Evolutionary conservation across 2,888 invertebrate genomes (phyloP).

Genomic region (Oscheius sp.): DNA sequence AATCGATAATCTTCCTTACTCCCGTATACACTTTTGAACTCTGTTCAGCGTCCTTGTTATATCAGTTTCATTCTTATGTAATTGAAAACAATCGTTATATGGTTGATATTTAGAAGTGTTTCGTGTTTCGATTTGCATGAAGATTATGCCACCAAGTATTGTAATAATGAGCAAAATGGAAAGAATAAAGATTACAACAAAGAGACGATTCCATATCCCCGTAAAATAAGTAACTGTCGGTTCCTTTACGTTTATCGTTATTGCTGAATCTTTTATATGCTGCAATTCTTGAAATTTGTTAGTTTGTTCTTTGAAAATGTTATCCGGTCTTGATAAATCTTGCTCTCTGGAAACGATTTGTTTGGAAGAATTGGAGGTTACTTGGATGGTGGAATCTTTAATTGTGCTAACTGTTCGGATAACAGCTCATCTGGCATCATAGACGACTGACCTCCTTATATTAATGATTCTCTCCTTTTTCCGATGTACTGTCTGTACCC

Average conservation of each 20-base stretch:
- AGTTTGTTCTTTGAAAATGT: conserved; percentile 22
- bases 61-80: not conserved
- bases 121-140: not conserved
- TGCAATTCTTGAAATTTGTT: not conserved
- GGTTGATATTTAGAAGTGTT: not conserved
- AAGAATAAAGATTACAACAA: not conserved
- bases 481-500: too few species aligned
- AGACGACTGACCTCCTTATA: not conserved
- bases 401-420: conserved; percentile 1
- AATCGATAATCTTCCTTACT: too few species aligned
- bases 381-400: not conserved
- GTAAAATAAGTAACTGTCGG: not conserved
- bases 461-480: too few species aligned
- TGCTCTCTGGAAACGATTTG: too few species aligned
- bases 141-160: not conserved
- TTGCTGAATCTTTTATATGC: not conserved
- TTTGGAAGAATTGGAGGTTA: not conserved
- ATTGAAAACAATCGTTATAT: not conserved
- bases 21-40: not conserved
- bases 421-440: conserved; percentile 13
- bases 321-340: too few species aligned
- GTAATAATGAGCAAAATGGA: not conserved
- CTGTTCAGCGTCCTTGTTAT: not conserved
- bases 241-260: not conserved
- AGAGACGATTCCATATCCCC: conserved; percentile 1